Evolutionary conservation across 2,797 vertebrate genomes (phyloP), one percentile per base, ranked within the genome.

Genomic region (Pelodytes ibericus): DNA sequence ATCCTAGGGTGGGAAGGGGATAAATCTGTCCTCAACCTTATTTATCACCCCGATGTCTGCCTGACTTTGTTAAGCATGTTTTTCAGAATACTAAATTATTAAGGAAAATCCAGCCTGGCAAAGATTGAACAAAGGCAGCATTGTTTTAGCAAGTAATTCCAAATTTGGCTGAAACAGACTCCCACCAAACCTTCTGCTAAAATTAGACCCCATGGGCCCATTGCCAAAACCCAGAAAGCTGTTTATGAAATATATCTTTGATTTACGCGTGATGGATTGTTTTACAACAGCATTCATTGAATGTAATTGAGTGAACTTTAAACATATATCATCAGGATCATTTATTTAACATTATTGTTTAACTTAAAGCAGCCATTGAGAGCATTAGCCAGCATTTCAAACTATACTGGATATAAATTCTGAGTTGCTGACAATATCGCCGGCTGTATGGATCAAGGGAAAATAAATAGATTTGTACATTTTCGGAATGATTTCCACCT

Each of bases 321-420:
- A 80, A 83, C 85, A 73, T 80, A 82, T 75, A 84, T 82, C 74
- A 83, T 71, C 53, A 77, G 57, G 81, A 66, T 80, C 77, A 83
- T 84, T 83, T 79, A 77, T 72, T 82, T 83, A 83, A 79, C 71
- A 79, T 67, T 13, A 83, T 84, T 82, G 81, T 83, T 86, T 83
- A 84, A 67, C 62, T 33, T 75, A 57, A 74, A 75, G 64, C 71
- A 61, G 74, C 77, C 71, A 77, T 79, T 33, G 53, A 27, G 44
- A 72, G 70, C 75, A 67, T 61, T 78, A 78, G 41, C 24, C 41
- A 62, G 47, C 59, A 63, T 78, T 66, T 72, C 41, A 51, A 61
- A 51, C 41, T 39, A 58, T 49, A 51, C 49, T 39, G 36, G 16
- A n/a, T 72, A 51, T 60, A 72, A 44, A 63, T 58, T 9, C 58